Percentiles rank a stretch among this genome's conserved stretches.
Conservation (phyloP, 2,888 invertebrate species). For the Platynereis dumerilii region DNA sequence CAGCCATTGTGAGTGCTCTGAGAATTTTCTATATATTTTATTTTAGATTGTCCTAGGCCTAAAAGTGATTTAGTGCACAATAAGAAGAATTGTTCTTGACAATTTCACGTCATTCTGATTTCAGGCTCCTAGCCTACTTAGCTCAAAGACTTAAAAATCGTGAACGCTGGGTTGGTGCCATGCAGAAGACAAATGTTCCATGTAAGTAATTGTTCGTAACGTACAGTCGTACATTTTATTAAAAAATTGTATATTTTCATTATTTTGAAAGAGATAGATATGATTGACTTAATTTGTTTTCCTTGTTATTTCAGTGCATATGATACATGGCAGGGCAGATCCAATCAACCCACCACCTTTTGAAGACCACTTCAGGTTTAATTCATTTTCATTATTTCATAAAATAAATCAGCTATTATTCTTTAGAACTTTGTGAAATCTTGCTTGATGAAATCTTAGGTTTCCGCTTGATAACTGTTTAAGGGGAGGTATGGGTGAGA, state of each 20-base stretch:
- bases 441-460: too few relatives aligned
- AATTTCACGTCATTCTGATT: background rate
- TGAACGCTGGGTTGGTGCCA: slow-evolving; percentile 56
- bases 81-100: too few relatives aligned
- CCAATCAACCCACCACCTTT: slow-evolving; percentile 51
- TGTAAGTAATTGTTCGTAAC: slow-evolving; percentile 23
- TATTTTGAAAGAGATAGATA: too few relatives aligned
- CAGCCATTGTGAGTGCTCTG: slow-evolving; percentile 12
- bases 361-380: background rate
- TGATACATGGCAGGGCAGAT: slow-evolving; percentile 61
- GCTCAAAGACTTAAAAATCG: slow-evolving; percentile 49
- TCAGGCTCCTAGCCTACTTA: slow-evolving; percentile 49
- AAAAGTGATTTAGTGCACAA: too few relatives aligned
- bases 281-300: too few relatives aligned
- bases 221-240: background rate
- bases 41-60: too few relatives aligned
- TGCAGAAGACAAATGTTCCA: slow-evolving; percentile 47
- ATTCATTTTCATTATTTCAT: background rate
- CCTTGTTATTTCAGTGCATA: slow-evolving; percentile 39
- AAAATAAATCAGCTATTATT: background rate
- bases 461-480: too few relatives aligned
- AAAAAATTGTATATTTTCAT: background rate
- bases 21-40: too few relatives aligned
- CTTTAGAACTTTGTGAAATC: too few relatives aligned
- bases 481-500: too few relatives aligned